Conservation (phyloP, 2,113 vertebrate species). For the Urocynchramus pylzowi region DNA sequence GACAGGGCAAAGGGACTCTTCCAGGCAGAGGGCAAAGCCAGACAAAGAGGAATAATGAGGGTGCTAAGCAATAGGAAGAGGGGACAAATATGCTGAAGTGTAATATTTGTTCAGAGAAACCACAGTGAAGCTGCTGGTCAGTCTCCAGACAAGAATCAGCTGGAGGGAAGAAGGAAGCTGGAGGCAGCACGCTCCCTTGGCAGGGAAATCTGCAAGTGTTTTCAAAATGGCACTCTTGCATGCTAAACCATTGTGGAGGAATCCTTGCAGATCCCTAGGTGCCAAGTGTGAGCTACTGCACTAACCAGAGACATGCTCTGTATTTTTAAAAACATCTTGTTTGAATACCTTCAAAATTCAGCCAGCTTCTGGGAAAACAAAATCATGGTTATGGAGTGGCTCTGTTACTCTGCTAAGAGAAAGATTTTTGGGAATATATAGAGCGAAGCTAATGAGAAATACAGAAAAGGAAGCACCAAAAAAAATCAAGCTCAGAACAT, state of each 20-base stretch:
- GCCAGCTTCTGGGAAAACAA: not conserved
- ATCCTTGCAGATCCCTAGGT: not conserved
- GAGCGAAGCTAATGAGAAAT: not conserved
- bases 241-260: not conserved
- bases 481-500: not conserved
- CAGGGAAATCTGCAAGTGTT: not conserved
- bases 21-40: not conserved
- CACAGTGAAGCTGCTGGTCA: rapidly evolving
- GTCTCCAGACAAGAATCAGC: not conserved
- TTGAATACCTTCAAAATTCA: not conserved
- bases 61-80: not conserved
- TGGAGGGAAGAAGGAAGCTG: not conserved
- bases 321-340: not conserved
- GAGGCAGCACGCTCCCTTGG: not conserved
- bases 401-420: not conserved
- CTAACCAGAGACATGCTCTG: not conserved
- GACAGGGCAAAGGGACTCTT: no score
- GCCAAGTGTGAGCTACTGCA: not conserved
- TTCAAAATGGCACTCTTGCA: not conserved
- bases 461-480: not conserved
- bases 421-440: not conserved
- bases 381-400: not conserved
- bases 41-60: not conserved
- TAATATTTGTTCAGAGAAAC: not conserved
- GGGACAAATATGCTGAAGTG: not conserved